phyloP scores from a whole-genome alignment of 2,888 invertebrate species.

The Drosophila algonquin region DNA sequence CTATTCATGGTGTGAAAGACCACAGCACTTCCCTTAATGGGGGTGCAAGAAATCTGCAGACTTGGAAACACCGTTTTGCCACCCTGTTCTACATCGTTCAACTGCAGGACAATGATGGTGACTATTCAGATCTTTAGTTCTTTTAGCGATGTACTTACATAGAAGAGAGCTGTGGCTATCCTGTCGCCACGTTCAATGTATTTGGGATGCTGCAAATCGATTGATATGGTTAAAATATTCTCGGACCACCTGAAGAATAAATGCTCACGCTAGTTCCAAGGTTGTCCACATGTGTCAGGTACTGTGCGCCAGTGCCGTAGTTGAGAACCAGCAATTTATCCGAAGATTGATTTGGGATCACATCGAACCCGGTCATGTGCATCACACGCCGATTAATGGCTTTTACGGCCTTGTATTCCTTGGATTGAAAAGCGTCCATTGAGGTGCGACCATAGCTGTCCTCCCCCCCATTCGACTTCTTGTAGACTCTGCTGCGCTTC shows the following conservation, averaged over 20 bases:
- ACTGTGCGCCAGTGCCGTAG: conserved; percentile 85
- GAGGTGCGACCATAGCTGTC: conserved; percentile 41
- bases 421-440: conserved; percentile 40
- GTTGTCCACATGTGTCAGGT: conserved; percentile 83
- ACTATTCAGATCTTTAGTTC: neutral
- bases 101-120: conserved; percentile 85
- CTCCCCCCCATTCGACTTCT: accelerated
- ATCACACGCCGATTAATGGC: conserved; percentile 84
- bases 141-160: conserved; percentile 51
- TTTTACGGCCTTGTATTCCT: conserved; percentile 70
- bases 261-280: conserved; percentile 10
- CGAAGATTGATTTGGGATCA: conserved; percentile 83
- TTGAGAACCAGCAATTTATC: conserved; percentile 86
- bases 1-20: conserved; percentile 52
- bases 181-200: conserved; percentile 20
- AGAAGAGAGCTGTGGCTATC: conserved; percentile 67
- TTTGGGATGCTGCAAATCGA: conserved; percentile 15
- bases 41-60: conserved; percentile 92
- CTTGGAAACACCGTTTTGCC: conserved; percentile 97
- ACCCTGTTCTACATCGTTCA: conserved; percentile 97
- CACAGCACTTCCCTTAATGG: conserved; percentile 87
- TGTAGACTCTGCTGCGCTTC: conserved; percentile 40
- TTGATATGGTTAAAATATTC: neutral
- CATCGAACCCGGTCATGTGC: conserved; percentile 85
- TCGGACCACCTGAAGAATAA: neutral